Percentiles rank a stretch among this genome's conserved stretches.
phyloP scores from a whole-genome alignment of 2,113 vertebrate genomes.

The Stegostoma tigrinum region DNA sequence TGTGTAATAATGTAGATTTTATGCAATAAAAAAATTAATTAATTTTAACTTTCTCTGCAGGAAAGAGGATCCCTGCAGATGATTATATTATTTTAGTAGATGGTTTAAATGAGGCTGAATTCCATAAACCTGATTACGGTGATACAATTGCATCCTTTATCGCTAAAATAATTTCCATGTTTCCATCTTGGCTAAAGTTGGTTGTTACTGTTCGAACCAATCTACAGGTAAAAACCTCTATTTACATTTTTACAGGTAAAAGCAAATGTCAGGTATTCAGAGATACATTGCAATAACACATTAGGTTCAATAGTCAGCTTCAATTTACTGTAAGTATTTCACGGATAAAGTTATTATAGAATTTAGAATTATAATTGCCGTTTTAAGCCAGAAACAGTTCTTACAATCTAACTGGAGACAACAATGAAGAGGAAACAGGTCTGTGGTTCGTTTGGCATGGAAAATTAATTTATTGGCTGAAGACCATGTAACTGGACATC shows the following conservation, averaged over 20 bases:
- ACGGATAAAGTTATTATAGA: neutral
- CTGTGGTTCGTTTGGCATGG: neutral
- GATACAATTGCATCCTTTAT: conserved; percentile 94
- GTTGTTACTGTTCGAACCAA: conserved; percentile 84
- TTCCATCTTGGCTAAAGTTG: conserved; percentile 89
- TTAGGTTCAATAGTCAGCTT: neutral
- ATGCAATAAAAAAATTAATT: neutral
- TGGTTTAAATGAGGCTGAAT: conserved; percentile 94
- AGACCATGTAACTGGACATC: neutral
- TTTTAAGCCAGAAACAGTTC: neutral
- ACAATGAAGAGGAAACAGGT: neutral
- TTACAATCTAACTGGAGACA: conserved; percentile 15
- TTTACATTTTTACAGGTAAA: neutral
- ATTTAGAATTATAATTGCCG: neutral
- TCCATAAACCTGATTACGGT: conserved; percentile 97
- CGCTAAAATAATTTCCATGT: conserved; percentile 76
- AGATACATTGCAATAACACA: neutral
- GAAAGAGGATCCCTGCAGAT: conserved; percentile 86
- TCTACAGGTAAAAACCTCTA: conserved; percentile 70
- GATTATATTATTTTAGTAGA: conserved; percentile 91
- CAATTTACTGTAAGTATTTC: neutral
- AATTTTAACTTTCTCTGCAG: conserved; percentile 56
- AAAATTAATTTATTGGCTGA: conserved; percentile 23
- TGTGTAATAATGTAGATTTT: neutral
- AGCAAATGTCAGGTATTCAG: neutral